A percentile compares a stretch with the other conserved stretches of the same genome.
Evolutionary conservation across 2,888 invertebrate genomes (phyloP).

Genomic region (Scaptomyza tumidula): DNA sequence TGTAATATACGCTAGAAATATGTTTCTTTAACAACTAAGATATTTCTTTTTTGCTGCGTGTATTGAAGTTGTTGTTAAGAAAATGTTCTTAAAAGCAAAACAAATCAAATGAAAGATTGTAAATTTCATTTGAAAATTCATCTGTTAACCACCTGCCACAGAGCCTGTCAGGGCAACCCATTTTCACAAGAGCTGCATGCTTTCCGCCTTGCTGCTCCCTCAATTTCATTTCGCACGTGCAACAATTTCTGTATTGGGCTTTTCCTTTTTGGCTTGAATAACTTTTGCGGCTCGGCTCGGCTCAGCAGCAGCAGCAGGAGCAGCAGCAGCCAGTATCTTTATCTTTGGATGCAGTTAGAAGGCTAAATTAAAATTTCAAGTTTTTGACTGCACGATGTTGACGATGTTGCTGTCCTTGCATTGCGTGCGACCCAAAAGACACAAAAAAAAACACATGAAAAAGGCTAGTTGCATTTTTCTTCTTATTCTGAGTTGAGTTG

Average conservation of each 20-base stretch:
- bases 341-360: conserved; percentile 37
- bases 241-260: conserved; percentile 39
- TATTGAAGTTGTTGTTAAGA: not conserved
- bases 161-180: conserved; percentile 4
- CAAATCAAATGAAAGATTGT: conserved; percentile 25
- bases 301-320: conserved; percentile 4
- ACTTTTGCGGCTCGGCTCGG: conserved; percentile 45
- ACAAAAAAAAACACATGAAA: not conserved
- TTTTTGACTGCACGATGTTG: conserved; percentile 38
- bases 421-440: conserved; percentile 34
- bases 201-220: not conserved
- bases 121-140: conserved; percentile 24
- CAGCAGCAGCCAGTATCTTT: conserved; percentile 13
- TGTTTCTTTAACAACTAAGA: too few relatives aligned
- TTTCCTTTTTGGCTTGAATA: conserved; percentile 32
- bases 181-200: not conserved
- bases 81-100: conserved; percentile 20
- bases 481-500: not conserved
- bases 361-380: conserved; percentile 54
- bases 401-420: conserved; percentile 28
- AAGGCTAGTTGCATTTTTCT: conserved; percentile 16
- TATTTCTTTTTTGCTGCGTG: not conserved
- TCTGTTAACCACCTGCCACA: conserved; percentile 7
- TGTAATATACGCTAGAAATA: too few relatives aligned
- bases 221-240: conserved; percentile 39